phyloP scores from a whole-genome alignment of 2,113 vertebrate species.

The Gnathonemus echidnorhynchus region DNA sequence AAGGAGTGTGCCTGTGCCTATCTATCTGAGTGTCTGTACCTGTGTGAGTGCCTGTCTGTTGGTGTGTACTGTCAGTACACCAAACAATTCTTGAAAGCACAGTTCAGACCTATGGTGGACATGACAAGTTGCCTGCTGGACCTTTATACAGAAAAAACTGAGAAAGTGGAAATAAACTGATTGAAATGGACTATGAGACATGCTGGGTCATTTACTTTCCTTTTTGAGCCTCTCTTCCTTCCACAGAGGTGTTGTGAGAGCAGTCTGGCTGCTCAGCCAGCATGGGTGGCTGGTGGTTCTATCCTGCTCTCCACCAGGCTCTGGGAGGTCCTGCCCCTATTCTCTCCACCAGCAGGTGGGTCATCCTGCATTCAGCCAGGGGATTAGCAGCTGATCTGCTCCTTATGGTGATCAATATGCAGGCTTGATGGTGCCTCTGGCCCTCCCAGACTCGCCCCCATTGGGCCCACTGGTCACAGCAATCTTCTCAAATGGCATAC shows the following conservation, averaged over 20 bases:
- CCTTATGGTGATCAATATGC: conserved; percentile 49
- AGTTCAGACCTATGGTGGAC: background rate
- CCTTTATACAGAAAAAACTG: background rate
- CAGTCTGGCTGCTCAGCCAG: background rate
- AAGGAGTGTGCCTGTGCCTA: conserved; percentile 53
- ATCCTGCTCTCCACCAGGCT: conserved; percentile 21
- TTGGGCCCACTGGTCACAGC: background rate
- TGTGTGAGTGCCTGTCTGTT: background rate
- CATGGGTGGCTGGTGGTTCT: conserved; percentile 30
- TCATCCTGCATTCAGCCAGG: conserved; percentile 44
- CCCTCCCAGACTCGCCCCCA: conserved; percentile 46
- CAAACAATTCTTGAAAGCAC: background rate
- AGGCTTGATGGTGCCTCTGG: conserved; percentile 50
- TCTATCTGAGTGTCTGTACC: background rate
- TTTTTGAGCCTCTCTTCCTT: background rate
- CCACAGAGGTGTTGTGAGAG: background rate
- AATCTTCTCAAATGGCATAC: background rate
- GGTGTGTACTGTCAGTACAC: background rate
- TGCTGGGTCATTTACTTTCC: background rate
- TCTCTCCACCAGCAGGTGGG: conserved; percentile 38
- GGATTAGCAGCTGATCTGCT: conserved; percentile 52
- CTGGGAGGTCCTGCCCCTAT: conserved; percentile 33
- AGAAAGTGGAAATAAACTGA: background rate
- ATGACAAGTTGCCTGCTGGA: conserved; percentile 25
- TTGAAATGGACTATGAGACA: background rate